Evolutionary conservation across 35 echinoderm and acorn worm genomes (phyloP).

Genomic region (Apostichopus parvimensis): DNA sequence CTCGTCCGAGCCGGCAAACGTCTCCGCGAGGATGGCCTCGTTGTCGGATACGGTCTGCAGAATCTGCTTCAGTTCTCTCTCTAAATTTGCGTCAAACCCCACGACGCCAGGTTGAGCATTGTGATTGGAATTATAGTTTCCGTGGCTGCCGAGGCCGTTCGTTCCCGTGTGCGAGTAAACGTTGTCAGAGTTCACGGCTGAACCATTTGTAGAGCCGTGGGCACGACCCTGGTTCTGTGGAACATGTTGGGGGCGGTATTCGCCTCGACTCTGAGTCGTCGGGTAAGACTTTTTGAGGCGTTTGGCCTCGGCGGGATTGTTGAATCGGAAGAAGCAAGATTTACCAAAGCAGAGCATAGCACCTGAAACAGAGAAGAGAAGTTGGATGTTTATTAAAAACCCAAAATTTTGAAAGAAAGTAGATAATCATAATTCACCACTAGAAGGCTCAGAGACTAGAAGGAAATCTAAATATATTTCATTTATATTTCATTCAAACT

Average conservation of each 20-base stretch:
- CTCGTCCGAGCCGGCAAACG: conserved; percentile 66
- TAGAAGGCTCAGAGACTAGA: no score
- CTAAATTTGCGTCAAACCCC: conserved; percentile 65
- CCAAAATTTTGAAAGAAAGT: no score
- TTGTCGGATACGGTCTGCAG: conserved; percentile 74
- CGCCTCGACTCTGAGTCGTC: conserved; percentile 45
- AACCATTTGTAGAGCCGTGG: background rate
- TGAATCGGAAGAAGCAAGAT: conserved; percentile 87
- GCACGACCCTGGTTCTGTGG: background rate
- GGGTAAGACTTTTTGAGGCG: conserved; percentile 54
- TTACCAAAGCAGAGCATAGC: conserved; percentile 98
- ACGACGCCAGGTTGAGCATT: conserved; percentile 53
- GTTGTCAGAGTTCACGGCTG: no score
- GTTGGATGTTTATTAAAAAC: no score
- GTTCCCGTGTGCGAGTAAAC: background rate
- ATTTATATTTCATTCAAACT: no score
- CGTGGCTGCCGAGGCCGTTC: conserved; percentile 42
- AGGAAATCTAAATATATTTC: no score
- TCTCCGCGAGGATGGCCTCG: conserved; percentile 67
- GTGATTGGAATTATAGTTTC: conserved; percentile 59
- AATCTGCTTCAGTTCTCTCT: conserved; percentile 85
- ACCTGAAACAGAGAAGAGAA: conserved; percentile 63
- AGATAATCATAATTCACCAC: no score
- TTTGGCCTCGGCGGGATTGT: conserved; percentile 85
- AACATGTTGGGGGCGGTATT: conserved; percentile 23